Base-by-base conservation (phyloP, 1,140 invertebrate species). In the Drosophila lacteicornis region DNA sequence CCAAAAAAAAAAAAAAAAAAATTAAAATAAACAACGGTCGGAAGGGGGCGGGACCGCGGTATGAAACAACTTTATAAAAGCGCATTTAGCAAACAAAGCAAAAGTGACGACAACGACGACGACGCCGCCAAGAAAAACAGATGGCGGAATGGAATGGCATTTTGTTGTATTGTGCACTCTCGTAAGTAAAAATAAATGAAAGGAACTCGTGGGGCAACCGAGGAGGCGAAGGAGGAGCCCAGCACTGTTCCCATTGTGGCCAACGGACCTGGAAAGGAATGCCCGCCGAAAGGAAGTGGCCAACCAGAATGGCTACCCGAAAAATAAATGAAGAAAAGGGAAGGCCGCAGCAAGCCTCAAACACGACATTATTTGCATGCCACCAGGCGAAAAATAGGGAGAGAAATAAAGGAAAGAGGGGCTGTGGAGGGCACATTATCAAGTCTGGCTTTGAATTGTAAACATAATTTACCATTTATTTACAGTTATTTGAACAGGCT, bases 71-170 rank as follows among this genome's bases (percentile, higher is more conserved):
- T 79, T 79, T 82, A 80, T 87, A 86, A 86, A 86, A 86, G 82
- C 83, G 83, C 80, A 87, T 86, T 86, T 87, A 87, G 70, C 79
- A 82, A 86, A 86, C 82, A 86, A 86, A 82, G 80, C 83, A 79
- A 76, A 87, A 79, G 71, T 82, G 82, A 63, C 69, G 79, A 79
- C 61, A 49, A 36, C 67, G 45, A 56, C 55, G 38, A 27, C 69
- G 51, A 43, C 58, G 46, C 51, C 56, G 58, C 46, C 61, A 79
- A 71, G 75, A 87, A 82, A 82, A 82, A 87, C 82, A 82, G 83
- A 86, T 86, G 82, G 66, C 83, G 78, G 75, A 76, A 82, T 86
- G 82, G 75, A 71, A 79, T 86, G 82, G 66, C 83, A 80, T 87
- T 82, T 79, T 79, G 53, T 68, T 71, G 65, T 79, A 82, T 86